These are phyloP conservation scores for Anabacerthia variegaticeps DNA, from an alignment of 2,797 vertebrate genomes.

Conservation along the genomic window DNA sequence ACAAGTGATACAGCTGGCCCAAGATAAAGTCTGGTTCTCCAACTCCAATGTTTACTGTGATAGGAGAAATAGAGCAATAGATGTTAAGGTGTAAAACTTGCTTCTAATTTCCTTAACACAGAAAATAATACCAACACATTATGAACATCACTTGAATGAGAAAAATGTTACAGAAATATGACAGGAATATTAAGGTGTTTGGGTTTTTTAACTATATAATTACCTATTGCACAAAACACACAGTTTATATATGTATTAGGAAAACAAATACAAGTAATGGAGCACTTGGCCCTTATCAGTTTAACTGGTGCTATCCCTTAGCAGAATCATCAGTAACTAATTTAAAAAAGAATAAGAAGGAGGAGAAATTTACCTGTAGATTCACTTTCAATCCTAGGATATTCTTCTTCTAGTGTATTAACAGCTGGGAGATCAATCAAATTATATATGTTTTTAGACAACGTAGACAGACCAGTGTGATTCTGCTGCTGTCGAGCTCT, in stretches of 20 bases:
- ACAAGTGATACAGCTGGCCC: constrained; percentile 95
- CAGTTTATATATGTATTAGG: fast-evolving
- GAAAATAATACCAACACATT: background rate
- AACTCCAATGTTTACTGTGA: constrained; percentile 93
- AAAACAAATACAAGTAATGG: background rate
- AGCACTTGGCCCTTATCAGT: background rate
- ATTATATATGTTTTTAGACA: constrained; percentile 81
- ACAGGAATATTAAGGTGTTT: background rate
- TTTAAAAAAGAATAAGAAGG: background rate
- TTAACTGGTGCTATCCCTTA: background rate
- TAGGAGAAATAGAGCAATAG: background rate
- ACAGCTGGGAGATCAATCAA: constrained; percentile 78
- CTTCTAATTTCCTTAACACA: background rate
- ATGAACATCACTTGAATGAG: background rate
- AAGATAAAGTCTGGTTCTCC: constrained; percentile 95
- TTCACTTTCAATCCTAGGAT: constrained; percentile 81
- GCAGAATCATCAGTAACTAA: background rate
- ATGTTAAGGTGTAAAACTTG: background rate
- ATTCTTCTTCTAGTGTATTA: constrained; percentile 78
- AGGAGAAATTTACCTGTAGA: constrained; percentile 76
- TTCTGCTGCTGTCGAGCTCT: constrained; percentile 81
- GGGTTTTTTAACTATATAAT: background rate
- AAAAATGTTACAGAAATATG: background rate
- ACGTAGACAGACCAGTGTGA: constrained; percentile 73
- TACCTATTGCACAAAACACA: background rate